Evolutionary conservation across 2,888 invertebrate species (phyloP).

Genomic region (Drosophila mettleri): DNA sequence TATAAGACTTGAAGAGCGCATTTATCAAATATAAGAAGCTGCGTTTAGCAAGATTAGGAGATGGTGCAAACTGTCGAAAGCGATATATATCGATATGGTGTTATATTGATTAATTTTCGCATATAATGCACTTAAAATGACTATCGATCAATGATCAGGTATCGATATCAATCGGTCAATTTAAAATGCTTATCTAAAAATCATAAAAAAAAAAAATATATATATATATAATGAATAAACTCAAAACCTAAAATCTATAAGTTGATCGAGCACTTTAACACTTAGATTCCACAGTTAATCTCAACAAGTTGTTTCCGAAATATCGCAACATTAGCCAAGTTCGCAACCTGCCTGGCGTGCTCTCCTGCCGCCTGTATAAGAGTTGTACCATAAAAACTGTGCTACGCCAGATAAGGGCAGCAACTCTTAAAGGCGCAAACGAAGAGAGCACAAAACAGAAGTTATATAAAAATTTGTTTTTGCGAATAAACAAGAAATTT

Average conservation of each 20-base stretch:
- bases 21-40: conserved; percentile 33
- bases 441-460: conserved; percentile 11
- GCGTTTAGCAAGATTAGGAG: conserved; percentile 19
- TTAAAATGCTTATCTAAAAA: too few relatives aligned
- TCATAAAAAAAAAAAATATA: too few relatives aligned
- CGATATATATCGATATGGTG: conserved; percentile 5
- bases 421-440: conserved; percentile 17
- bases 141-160: background rate
- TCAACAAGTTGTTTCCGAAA: conserved; percentile 73
- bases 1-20: conserved; percentile 24
- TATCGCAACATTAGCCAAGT: conserved; percentile 46
- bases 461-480: conserved; percentile 23
- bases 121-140: too few relatives aligned
- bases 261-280: background rate
- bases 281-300: background rate
- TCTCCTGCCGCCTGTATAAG: conserved; percentile 51
- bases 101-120: background rate
- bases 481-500: conserved; percentile 2
- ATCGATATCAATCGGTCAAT: too few relatives aligned
- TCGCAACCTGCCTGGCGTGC: conserved; percentile 34
- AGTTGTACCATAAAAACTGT: conserved; percentile 51
- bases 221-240: background rate
- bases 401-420: conserved; percentile 25
- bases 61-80: background rate
- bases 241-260: background rate